Percentiles rank a stretch among this genome's conserved stretches.
Conservation (phyloP, 2,113 vertebrate genomes). For the Antechinus flavipes region DNA sequence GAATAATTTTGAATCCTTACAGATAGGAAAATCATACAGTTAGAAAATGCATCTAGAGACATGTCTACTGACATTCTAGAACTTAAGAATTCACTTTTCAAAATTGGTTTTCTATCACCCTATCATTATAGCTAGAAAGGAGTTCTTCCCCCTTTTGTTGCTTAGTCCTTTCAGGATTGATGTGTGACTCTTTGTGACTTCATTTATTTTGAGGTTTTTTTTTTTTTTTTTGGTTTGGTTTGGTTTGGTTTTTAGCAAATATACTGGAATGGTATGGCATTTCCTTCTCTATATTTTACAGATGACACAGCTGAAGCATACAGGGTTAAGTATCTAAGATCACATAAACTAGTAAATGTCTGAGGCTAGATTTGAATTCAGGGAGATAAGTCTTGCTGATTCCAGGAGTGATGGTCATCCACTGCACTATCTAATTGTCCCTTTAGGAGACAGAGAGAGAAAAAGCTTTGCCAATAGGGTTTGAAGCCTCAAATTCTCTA, state of each 20-base stretch:
- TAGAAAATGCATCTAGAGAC: not conserved
- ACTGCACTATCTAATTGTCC: too few relatives aligned
- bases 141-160: not conserved
- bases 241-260: not conserved
- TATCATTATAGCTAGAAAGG: not conserved
- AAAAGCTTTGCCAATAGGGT: not conserved
- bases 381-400: not conserved
- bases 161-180: not conserved
- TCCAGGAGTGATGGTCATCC: not conserved
- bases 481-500: not conserved
- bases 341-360: not conserved
- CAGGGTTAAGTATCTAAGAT: not conserved
- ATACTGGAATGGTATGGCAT: not conserved
- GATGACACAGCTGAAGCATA: not conserved
- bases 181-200: not conserved
- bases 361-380: not conserved
- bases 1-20: not conserved
- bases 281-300: not conserved
- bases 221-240: too few relatives aligned
- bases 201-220: not conserved
- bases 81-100: not conserved
- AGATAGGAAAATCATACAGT: not conserved
- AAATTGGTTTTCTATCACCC: not conserved
- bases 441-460: not conserved
- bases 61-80: not conserved